Percentiles rank a stretch among this genome's conserved stretches.
phyloP scores from a whole-genome alignment of 1,140 invertebrate genomes.

The Orchesella cincta region DNA sequence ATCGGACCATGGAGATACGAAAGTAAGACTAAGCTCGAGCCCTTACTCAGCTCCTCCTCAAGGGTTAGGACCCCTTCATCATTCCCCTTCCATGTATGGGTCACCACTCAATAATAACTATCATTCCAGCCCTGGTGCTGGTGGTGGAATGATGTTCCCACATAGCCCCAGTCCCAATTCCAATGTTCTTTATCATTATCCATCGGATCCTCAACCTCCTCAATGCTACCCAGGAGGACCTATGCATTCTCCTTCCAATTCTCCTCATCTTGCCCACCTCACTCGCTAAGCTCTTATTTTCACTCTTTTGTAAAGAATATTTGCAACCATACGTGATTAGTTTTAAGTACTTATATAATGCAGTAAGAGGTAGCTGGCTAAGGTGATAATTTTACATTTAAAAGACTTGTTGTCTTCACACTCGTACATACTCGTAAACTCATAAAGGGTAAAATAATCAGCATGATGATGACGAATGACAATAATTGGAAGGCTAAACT shows the following conservation, averaged over 20 bases:
- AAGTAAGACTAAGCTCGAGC: constrained; percentile 51
- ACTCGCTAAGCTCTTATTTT: constrained; percentile 42
- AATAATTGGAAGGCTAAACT: no score
- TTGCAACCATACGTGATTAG: no score
- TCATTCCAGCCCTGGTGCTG: constrained; percentile 41
- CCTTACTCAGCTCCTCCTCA: constrained; percentile 47
- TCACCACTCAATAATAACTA: constrained; percentile 51
- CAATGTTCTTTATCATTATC: constrained; percentile 50
- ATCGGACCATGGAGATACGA: constrained; percentile 49
- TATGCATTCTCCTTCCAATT: constrained; percentile 49
- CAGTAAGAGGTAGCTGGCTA: no score
- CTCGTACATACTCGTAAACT: no score
- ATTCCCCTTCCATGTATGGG: constrained; percentile 49
- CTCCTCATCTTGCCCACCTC: constrained; percentile 47
- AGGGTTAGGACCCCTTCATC: constrained; percentile 46
- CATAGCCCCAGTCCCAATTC: constrained; percentile 50
- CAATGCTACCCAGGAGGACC: constrained; percentile 50
- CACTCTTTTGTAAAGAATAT: no score
- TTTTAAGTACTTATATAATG: no score
- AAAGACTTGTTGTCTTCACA: no score
- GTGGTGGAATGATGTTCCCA: constrained; percentile 50
- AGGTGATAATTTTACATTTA: no score
- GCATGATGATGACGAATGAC: no score
- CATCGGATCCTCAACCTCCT: constrained; percentile 50
- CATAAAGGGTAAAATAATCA: no score